These are phyloP conservation scores for Trimorus sp. DNA, from an alignment of 2,888 invertebrate species.

Conservation along the genomic window DNA sequence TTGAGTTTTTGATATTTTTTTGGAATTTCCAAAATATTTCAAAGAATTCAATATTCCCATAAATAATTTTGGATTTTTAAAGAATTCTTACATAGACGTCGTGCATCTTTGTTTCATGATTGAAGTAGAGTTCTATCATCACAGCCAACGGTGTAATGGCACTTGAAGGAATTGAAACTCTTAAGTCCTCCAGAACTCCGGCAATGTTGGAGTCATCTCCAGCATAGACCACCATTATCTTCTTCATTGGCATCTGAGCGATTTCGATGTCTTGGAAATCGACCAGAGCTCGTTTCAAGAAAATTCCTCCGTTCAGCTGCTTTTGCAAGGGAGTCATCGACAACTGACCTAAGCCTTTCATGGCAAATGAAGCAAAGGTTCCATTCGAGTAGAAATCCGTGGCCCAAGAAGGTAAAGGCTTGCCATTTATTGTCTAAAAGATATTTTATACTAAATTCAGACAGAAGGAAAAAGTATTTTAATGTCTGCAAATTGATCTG, in stretches of 20 bases:
- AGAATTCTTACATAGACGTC: slow-evolving; percentile 21
- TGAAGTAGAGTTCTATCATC: slow-evolving; percentile 74
- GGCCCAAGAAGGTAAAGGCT: slow-evolving; percentile 71
- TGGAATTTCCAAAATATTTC: no score
- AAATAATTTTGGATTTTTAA: neutral
- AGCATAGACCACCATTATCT: slow-evolving; percentile 74
- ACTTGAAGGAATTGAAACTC: slow-evolving; percentile 62
- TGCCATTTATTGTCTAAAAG: slow-evolving; percentile 41
- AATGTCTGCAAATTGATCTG: no score
- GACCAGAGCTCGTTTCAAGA: slow-evolving; percentile 71
- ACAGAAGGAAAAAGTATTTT: no score
- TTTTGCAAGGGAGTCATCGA: slow-evolving; percentile 82
- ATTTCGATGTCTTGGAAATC: slow-evolving; percentile 62
- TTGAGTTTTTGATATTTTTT: no score
- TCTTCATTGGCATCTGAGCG: neutral
- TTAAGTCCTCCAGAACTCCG: slow-evolving; percentile 72
- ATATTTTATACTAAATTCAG: no score
- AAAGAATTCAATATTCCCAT: neutral
- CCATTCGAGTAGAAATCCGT: slow-evolving; percentile 82
- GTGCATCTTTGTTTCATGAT: slow-evolving; percentile 56
- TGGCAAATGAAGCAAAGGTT: slow-evolving; percentile 82
- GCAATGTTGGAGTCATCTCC: slow-evolving; percentile 74
- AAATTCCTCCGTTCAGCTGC: slow-evolving; percentile 83
- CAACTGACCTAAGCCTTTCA: slow-evolving; percentile 83
- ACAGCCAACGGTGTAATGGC: slow-evolving; percentile 72